Evolutionary conservation across 2,113 vertebrate species (phyloP), one percentile per base, ranked within the genome.

Genomic region (Ictalurus furcatus): DNA sequence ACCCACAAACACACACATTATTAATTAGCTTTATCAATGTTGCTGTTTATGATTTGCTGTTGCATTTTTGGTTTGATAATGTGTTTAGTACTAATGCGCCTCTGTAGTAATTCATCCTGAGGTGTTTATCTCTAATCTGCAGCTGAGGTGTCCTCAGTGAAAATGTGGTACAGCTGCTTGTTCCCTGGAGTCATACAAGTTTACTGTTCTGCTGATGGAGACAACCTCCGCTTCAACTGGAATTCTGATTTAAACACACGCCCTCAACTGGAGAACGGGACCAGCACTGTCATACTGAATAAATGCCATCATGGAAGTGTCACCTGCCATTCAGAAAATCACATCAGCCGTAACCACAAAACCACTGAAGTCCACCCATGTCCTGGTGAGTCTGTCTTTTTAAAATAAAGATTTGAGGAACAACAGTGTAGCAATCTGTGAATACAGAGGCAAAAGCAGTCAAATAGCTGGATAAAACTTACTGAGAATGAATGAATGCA

Each of bases 261-360:
- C 6, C 6, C 30, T 34, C 52, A 59, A 54, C 69, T 76, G 23
- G 63, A 1, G 48, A 85, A 83, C 59, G 23, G 17, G 79, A 86
- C 37, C 54, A 28, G 0, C 14, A 65, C 21, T n/a, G 30, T 86
- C 6, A 17, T 21, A 23, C 56, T 90, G 84, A 3, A 84, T 28
- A 40, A 86, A 48, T 17, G 65, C 11, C 13, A 40, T 48, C 2
- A 28, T n/a, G 79, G 67, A 86, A 86, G 8, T 4, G 63, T 87
- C 84, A 89, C 4, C 90, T 90, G 90, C 25, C 30, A 56, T 17
- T 69, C 84, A 61, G 30, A 90, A 61, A 90, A 90, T 58, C 44
- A 86, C 9, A 8, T 90, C 87, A 90, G 85, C 59, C 0, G 1
- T 19, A 3, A 0, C 78, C 5, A 86, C 30, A 79, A 14, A 12